Evolutionary conservation across 2,797 vertebrate species (phyloP), one percentile per base, ranked within the genome.

Genomic region (Oreortyx pictus): DNA sequence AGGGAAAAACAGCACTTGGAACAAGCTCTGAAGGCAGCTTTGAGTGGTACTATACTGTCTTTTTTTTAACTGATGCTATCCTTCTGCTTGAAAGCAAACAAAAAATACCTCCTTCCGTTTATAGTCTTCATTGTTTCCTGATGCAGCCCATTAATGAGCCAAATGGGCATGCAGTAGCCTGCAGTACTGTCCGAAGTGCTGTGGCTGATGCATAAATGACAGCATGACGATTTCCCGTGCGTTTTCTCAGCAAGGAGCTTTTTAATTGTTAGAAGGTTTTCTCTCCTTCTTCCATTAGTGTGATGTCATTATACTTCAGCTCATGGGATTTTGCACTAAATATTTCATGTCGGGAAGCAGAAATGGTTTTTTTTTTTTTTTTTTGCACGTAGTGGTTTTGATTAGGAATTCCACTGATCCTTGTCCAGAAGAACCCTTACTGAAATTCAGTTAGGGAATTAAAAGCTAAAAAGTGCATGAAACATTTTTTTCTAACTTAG

Each of bases 401-500:
- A 95, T 96, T 90, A 94, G 86, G 57, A 95, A 96, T 92, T 94
- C 93, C 59, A 95, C 85, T 86, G 94, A 94, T 95, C 74, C 78
- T 39, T 92, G 71, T 93, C 93, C 90, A 96, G 85, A 95, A 73
- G 29, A 92, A 49, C 70, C 82, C 74, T 84, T 84, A 77, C 64
- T 57, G 54, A 91, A 85, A 85, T 46, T 27, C 47, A 89, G 59
- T 66, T 62, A 70, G 64, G 66, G 84, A 95, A 88, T 95, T 94
- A 94, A 60, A 89, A 94, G 89, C 43, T 81, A 91, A 92, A 89
- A 92, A 93, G 89, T 89, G 35, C 60, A 60, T 1, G 44, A 76
- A 86, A 88, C 76, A 44, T 91, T 93, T 86, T 87, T 83, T 85
- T 81, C 37, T 73, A 79, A 82, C 71, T 84, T 92, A 67, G 31